Conservation (phyloP, 2,888 invertebrate genomes). For the Chaetoderma sp. region DNA sequence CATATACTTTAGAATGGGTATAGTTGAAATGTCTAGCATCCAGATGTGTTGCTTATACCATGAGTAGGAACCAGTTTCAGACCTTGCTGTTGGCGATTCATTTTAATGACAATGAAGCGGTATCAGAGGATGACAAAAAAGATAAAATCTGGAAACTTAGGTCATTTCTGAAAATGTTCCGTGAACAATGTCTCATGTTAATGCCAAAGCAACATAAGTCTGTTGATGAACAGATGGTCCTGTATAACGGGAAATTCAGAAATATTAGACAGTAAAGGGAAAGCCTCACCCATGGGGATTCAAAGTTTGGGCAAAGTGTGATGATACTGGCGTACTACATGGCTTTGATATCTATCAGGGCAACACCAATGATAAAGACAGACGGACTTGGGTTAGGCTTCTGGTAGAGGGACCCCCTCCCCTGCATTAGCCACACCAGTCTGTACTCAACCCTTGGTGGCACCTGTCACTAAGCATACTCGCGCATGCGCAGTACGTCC, state of each 20-base stretch:
- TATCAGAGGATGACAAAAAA: neutral
- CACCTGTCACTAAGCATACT: too few species aligned
- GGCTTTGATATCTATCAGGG: slow-evolving; percentile 6
- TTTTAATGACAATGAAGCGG: neutral
- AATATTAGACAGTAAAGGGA: neutral
- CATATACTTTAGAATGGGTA: neutral
- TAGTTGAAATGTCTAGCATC: neutral
- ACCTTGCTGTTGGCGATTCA: neutral
- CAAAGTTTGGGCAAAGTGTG: neutral
- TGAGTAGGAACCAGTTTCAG: slow-evolving; percentile 2
- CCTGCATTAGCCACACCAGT: too few species aligned
- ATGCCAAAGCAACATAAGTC: neutral
- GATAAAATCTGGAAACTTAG: slow-evolving; percentile 11
- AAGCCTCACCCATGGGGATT: slow-evolving; percentile 2
- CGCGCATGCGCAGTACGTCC: too few species aligned
- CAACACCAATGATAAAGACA: neutral
- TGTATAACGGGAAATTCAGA: slow-evolving; percentile 1
- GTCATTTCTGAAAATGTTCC: neutral
- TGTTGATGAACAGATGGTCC: slow-evolving; percentile 2
- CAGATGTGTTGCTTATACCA: neutral
- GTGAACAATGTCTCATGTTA: neutral
- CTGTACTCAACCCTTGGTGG: too few species aligned
- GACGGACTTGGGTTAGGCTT: too few species aligned
- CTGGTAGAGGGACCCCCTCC: too few species aligned
- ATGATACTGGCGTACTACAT: neutral